Base-by-base conservation (phyloP, 1,140 invertebrate genomes). In the Gonioctena quinquepunctata region DNA sequence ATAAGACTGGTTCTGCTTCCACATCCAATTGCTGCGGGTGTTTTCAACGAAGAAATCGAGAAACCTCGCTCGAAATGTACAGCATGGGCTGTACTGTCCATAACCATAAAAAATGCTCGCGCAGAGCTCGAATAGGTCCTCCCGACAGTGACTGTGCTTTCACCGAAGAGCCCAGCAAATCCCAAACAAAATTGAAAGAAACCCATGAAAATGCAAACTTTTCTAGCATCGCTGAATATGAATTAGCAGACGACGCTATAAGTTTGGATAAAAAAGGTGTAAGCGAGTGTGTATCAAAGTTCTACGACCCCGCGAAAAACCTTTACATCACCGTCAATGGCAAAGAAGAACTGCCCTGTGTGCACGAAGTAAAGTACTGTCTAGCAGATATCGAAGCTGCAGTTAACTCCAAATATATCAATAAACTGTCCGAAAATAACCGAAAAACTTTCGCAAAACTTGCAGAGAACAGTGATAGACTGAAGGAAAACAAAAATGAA, bases 261-360 rank as follows among this genome's bases (percentile, higher is more conserved):
- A 83, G 81, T 33, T 77, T 88, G 23, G 86, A 86, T 69, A 83
- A 81, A 27, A 81, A 77, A 7, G 76, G 80, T 8, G 63, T 72
- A 6, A 65, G 68, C 21, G 74, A 73, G 22, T 33, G 52, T 27
- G 13, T 25, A n/a, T 21, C 54, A 4, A 42, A 59, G 23, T 27
- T 21, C 59, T 65, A 73, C 63, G 73, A 80, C 69, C 69, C 48
- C 59, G 27, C 68, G 66, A 78, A 82, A 49, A 85, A 84, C 59
- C 80, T 84, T 2, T 85, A 85, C 78, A 84, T 86, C 6, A 86
- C 85, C 8, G 90, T 91, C 0, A 87, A 90, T 66, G 90, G 90
- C 18, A 88, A 88, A 70, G 90, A 92, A 78, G 91, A 92, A 79
- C 80, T 91, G 66, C 90, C 90, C 0, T 86, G 85, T 70, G 73